These are phyloP conservation scores for Chelmon rostratus DNA, from an alignment of 2,797 vertebrate genomes.

Conservation along the genomic window DNA sequence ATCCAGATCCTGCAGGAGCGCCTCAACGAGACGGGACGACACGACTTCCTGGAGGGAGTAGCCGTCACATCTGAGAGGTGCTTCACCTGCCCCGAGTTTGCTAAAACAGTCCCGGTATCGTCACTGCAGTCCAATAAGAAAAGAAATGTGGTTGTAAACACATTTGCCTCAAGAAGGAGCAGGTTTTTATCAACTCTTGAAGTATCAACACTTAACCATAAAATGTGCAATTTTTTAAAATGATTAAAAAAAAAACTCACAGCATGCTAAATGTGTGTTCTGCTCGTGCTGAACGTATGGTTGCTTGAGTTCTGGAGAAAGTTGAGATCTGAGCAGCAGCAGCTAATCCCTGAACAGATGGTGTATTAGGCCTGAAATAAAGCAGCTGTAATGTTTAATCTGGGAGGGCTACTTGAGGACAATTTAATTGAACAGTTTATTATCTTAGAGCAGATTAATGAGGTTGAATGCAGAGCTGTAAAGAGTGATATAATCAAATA, in stretches of 20 bases:
- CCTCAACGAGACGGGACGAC: conserved; percentile 90
- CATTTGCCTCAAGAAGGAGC: background rate
- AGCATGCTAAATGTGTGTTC: conserved; percentile 17
- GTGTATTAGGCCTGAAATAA: conserved; percentile 65
- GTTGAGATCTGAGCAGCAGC: conserved; percentile 62
- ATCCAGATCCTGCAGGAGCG: conserved; percentile 97
- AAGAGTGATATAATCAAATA: conserved; percentile 10
- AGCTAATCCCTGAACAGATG: conserved; percentile 75
- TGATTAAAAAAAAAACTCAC: background rate
- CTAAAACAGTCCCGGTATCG: conserved; percentile 9
- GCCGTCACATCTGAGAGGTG: conserved; percentile 94
- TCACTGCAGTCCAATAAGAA: conserved; percentile 9
- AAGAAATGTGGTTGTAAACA: conserved; percentile 17
- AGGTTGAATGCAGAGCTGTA: conserved; percentile 31
- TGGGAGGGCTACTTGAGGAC: conserved; percentile 42
- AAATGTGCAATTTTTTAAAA: background rate
- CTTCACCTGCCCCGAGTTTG: conserved; percentile 20
- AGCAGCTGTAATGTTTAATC: conserved; percentile 71
- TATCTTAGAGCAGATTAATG: conserved; percentile 51
- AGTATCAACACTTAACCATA: background rate
- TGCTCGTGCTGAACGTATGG: background rate
- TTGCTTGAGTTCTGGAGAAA: conserved; percentile 56
- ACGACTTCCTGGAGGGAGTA: conserved; percentile 93
- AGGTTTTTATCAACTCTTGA: conserved; percentile 15
- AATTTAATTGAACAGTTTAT: conserved; percentile 69